These are phyloP conservation scores for Pterocles burchelli DNA, from an alignment of 2,113 vertebrate genomes.

Conservation along the genomic window DNA sequence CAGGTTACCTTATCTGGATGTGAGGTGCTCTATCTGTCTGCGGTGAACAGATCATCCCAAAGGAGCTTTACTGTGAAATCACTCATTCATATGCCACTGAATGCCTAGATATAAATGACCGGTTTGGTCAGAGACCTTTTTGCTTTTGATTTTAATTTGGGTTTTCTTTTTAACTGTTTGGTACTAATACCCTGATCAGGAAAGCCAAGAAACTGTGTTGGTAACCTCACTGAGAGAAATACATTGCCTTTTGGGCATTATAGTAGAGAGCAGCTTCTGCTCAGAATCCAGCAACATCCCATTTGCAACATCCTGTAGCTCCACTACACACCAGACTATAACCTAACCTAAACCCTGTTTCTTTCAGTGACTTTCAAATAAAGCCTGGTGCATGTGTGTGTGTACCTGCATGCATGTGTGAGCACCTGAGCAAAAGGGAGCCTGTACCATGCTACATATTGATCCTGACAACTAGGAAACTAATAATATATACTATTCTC, in stretches of 20 bases:
- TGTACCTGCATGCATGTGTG: fast-evolving
- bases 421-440: neutral
- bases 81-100: neutral
- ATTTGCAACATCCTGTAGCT: neutral
- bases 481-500: neutral
- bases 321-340: neutral
- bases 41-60: neutral
- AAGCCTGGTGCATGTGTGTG: neutral
- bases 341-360: neutral
- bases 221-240: neutral
- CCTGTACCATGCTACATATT: no score
- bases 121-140: neutral
- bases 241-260: neutral
- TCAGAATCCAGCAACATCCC: neutral
- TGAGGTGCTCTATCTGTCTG: neutral
- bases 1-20: neutral
- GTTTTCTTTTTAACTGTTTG: neutral
- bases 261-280: neutral
- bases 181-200: neutral
- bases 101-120: neutral
- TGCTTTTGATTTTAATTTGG: neutral
- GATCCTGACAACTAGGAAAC: neutral
- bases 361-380: neutral
- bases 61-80: neutral
- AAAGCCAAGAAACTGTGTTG: neutral